Percentiles rank a stretch among this genome's conserved stretches.
These are phyloP conservation scores for Eupleurogrammus muticus DNA, from an alignment of 2,797 vertebrate genomes.

Conservation along the genomic window DNA sequence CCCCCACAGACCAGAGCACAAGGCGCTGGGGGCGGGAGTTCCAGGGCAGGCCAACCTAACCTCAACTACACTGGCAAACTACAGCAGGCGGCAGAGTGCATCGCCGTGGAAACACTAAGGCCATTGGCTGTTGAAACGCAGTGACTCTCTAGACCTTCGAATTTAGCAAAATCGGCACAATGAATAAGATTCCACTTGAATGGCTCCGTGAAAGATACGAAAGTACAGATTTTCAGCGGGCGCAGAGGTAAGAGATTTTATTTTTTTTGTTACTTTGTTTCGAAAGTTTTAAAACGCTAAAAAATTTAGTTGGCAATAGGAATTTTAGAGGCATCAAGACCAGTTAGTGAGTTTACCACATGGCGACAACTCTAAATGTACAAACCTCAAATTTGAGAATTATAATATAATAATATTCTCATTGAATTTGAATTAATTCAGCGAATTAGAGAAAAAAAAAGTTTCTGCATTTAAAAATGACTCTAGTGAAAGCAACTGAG, in stretches of 20 bases:
- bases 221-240: constrained; percentile 23
- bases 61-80: constrained; percentile 55
- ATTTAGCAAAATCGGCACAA: constrained; percentile 63
- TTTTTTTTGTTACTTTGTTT: not conserved
- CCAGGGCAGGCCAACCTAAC: constrained; percentile 57
- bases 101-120: constrained; percentile 24
- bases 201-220: not conserved
- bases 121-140: constrained; percentile 52
- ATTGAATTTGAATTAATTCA: not conserved
- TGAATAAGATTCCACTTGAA: constrained; percentile 63
- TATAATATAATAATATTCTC: too few relatives aligned
- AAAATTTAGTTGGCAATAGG: not conserved
- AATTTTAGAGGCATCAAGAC: not conserved
- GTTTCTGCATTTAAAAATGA: not conserved
- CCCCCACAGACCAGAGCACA: constrained; percentile 26
- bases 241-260: constrained; percentile 48
- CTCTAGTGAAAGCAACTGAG: not conserved
- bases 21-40: constrained; percentile 40
- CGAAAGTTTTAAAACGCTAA: not conserved
- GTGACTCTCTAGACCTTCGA: constrained; percentile 20
- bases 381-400: not conserved
- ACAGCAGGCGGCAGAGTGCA: constrained; percentile 3
- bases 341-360: not conserved
- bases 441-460: not conserved
- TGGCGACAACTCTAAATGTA: not conserved